These are phyloP conservation scores for Microtus californicus DNA, from an alignment of 2,797 vertebrate genomes.

Conservation along the genomic window DNA sequence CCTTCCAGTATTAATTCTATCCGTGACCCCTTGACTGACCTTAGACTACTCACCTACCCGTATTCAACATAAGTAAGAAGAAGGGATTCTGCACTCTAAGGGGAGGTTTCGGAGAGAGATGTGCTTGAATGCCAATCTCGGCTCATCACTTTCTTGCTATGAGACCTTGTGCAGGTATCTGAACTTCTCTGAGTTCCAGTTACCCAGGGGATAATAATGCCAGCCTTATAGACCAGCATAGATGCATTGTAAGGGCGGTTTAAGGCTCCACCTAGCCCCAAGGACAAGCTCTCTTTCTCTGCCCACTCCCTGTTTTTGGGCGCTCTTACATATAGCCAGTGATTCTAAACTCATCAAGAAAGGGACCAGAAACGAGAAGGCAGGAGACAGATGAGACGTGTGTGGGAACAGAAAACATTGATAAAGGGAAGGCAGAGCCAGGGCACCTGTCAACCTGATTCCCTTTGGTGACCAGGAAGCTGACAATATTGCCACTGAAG, in stretches of 20 bases:
- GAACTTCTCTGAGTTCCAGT: neutral
- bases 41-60: neutral
- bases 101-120: neutral
- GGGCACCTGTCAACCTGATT: conserved; percentile 17
- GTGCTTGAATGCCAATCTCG: neutral
- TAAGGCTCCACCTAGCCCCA: neutral
- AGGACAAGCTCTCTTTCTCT: neutral
- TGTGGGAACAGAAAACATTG: conserved; percentile 33
- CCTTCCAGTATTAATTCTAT: neutral
- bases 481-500: neutral
- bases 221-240: neutral
- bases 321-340: neutral
- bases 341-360: neutral
- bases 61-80: neutral
- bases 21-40: neutral
- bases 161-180: neutral
- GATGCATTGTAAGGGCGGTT: neutral
- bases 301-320: neutral
- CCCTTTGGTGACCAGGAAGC: conserved; percentile 29
- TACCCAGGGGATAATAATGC: neutral
- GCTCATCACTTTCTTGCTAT: neutral
- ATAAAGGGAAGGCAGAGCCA: conserved; percentile 38
- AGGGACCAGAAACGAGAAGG: neutral
- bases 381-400: neutral
- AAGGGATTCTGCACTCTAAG: neutral